These are phyloP conservation scores for Psylliodes chrysocephalus DNA, from an alignment of 2,888 invertebrate genomes.

Conservation along the genomic window DNA sequence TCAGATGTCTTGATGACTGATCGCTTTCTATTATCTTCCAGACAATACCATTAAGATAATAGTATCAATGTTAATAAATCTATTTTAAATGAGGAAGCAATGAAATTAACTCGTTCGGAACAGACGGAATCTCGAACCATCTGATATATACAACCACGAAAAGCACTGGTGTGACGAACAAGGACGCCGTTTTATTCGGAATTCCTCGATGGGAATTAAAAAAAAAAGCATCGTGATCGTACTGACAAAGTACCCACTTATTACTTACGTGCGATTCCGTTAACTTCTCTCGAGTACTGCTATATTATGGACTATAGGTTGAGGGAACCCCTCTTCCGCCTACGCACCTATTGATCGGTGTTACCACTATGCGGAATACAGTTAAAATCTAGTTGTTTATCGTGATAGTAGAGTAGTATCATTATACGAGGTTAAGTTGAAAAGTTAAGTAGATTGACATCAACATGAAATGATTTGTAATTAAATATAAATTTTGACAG, in stretches of 20 bases:
- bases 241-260: not conserved
- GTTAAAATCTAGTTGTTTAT: not conserved
- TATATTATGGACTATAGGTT: not conserved
- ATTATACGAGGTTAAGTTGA: no score
- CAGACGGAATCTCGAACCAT: not conserved
- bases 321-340: constrained; percentile 4
- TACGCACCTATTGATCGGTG: not conserved
- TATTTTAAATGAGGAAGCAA: not conserved
- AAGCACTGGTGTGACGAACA: constrained; percentile 2
- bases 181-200: constrained; percentile 1
- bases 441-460: no score
- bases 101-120: not conserved
- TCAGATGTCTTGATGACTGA: no score
- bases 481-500: no score
- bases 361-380: not conserved
- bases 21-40: no score
- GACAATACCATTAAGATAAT: no score
- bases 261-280: constrained; percentile 5
- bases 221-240: constrained; percentile 9
- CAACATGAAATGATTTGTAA: no score
- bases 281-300: constrained; percentile 9
- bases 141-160: not conserved
- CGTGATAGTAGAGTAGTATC: no score
- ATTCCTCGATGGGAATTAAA: not conserved
- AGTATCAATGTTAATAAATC: no score